phyloP scores from a whole-genome alignment of 2,113 vertebrate species.

The Nothobranchius furzeri region DNA sequence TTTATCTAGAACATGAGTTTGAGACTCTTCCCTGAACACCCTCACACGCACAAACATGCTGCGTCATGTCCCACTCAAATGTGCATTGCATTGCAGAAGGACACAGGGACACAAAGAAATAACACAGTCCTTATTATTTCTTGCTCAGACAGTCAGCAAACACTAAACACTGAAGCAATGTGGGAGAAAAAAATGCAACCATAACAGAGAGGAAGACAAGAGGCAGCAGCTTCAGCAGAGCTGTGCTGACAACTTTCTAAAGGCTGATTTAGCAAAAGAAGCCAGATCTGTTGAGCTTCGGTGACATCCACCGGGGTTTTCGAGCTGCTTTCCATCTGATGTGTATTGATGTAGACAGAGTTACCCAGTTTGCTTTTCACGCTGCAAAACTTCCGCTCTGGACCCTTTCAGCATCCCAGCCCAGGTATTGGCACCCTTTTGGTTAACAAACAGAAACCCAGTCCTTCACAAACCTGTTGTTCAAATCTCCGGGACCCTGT shows the following conservation, averaged over 20 bases:
- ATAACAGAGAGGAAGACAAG: slow-evolving; percentile 40
- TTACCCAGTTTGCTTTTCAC: slow-evolving; percentile 57
- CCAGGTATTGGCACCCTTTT: slow-evolving; percentile 35
- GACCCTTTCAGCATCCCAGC: slow-evolving; percentile 35
- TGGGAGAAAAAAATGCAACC: slow-evolving; percentile 32
- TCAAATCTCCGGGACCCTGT: slow-evolving; percentile 3
- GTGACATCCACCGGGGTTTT: slow-evolving; percentile 49
- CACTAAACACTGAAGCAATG: slow-evolving; percentile 37
- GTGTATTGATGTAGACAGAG: slow-evolving; percentile 44
- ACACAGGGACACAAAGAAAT: slow-evolving; percentile 30
- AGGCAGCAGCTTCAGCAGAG: slow-evolving; percentile 49
- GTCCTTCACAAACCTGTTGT: slow-evolving; percentile 20
- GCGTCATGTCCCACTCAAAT: slow-evolving; percentile 6
- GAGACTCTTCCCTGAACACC: background rate
- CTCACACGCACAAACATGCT: slow-evolving; percentile 1
- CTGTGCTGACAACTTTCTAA: slow-evolving; percentile 67
- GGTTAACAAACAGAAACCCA: slow-evolving; percentile 43
- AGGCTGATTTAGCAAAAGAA: slow-evolving; percentile 62
- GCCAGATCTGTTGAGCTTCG: slow-evolving; percentile 61
- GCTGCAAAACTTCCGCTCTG: slow-evolving; percentile 23
- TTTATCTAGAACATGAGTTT: background rate
- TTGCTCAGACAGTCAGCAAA: slow-evolving; percentile 57
- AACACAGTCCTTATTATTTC: slow-evolving; percentile 59
- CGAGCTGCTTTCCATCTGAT: slow-evolving; percentile 35
- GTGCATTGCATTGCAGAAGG: slow-evolving; percentile 30